Evolutionary conservation across 2,797 vertebrate genomes (phyloP), one percentile per base, ranked within the genome.

Genomic region (Scolopax bukidnonensis): DNA sequence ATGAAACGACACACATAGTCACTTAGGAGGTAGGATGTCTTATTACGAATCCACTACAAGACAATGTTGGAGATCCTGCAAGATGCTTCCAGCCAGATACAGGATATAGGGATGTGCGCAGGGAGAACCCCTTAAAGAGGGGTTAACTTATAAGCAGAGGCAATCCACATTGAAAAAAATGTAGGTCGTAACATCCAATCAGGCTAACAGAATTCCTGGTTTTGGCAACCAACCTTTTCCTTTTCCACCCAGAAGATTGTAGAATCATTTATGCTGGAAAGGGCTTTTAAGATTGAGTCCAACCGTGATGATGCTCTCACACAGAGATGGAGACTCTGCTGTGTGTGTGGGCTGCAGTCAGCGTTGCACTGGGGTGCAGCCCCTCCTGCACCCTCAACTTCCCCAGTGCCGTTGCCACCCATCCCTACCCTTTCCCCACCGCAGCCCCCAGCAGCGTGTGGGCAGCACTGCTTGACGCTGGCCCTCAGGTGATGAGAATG

Each of bases 381-480:
- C 32, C 32, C 57, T 65, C 41, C 20, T 16, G 75, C n/a, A 2
- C 43, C 33, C 38, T 8, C 15, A 0, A 60, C 16, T 6, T 4
- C 40, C 47, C 40, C 4, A 1, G 65, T 1, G 13, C 56, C 0
- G 1, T 9, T 7, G 51, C 13, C 11, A 0, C 69, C 53, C 41
- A 3, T 4, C 20, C 2, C 6, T 16, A 8, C 7, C 68, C 38
- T n/a, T 25, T 48, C 48, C 32, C 47, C 18, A 1, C 24, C 2
- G 4, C 60, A n/a, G 4, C 17, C 33, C 38, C 45, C 30, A 4
- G 69, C 75, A 11, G n/a, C 5, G 3, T 3, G 4, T 0, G 12
- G 53, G 25, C 40, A 48, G 45, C 25, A 1, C 15, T 8, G 38
- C 59, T 75, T 47, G 32, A 9, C 3, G 13, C 91, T 80, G 76